These are phyloP conservation scores for Aporrectodea caliginosa DNA, from an alignment of 1,140 invertebrate species.

Conservation along the genomic window DNA sequence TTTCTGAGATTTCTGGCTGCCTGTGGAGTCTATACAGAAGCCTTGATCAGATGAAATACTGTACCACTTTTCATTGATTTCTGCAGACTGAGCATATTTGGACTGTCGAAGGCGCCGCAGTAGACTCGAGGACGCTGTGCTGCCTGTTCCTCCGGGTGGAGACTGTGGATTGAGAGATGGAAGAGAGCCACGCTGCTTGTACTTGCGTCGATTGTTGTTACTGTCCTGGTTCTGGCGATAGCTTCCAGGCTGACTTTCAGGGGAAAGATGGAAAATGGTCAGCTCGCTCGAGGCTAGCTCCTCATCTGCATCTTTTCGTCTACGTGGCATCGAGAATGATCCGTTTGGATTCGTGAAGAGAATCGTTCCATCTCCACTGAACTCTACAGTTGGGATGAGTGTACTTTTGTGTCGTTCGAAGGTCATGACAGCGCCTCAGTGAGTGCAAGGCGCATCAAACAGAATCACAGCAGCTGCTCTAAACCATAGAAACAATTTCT, in stretches of 20 bases:
- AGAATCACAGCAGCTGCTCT: no score
- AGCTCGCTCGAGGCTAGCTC: neutral
- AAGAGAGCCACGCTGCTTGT: neutral
- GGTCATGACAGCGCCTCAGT: no score
- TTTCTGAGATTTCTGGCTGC: neutral
- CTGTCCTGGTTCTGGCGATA: neutral
- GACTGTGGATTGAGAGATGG: neutral
- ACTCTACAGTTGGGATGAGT: neutral
- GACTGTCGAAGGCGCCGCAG: neutral
- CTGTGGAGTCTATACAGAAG: neutral
- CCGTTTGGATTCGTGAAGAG: neutral
- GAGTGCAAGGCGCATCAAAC: no score
- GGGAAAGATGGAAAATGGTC: neutral
- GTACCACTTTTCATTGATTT: neutral
- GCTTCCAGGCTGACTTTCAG: neutral
- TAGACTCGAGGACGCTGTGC: neutral
- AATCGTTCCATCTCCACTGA: neutral
- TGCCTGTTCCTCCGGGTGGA: neutral
- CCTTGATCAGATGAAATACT: neutral
- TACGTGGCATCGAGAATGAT: neutral
- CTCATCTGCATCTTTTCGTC: neutral
- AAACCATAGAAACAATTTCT: no score
- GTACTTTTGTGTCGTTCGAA: neutral
- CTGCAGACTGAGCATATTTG: neutral
- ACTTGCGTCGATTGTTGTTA: neutral